A percentile compares a stretch with the other conserved stretches of the same genome.
phyloP scores from a whole-genome alignment of 2,113 vertebrate species.

The Elephas maximus region DNA sequence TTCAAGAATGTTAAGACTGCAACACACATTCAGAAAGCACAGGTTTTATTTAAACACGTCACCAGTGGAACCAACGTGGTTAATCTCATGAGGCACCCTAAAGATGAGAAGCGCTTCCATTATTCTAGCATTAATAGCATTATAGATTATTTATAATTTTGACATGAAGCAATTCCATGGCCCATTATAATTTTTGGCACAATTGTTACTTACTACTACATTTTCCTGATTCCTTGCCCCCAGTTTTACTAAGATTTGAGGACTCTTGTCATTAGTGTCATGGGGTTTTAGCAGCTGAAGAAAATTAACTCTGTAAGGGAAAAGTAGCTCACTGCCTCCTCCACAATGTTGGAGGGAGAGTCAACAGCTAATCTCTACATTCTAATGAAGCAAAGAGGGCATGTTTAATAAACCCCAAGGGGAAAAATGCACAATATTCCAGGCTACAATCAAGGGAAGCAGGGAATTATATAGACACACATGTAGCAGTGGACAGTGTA shows the following conservation, averaged over 20 bases:
- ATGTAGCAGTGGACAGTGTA: conserved; percentile 63
- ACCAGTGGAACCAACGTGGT: conserved; percentile 88
- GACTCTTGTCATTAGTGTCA: conserved; percentile 76
- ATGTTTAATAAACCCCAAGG: conserved; percentile 78
- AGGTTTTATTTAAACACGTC: conserved; percentile 87
- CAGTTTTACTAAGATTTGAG: conserved; percentile 83
- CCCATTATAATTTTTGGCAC: conserved; percentile 85
- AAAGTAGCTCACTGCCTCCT: conserved; percentile 81
- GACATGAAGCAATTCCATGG: conserved; percentile 87
- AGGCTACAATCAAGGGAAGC: conserved; percentile 75
- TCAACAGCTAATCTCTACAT: conserved; percentile 70
- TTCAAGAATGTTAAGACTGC: conserved; percentile 85
- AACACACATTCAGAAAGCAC: conserved; percentile 88
- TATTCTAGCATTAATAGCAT: conserved; percentile 85
- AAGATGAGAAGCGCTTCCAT: conserved; percentile 85
- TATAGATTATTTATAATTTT: conserved; percentile 83
- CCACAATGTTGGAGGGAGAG: conserved; percentile 66
- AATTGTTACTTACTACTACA: conserved; percentile 84
- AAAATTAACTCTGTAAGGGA: conserved; percentile 88
- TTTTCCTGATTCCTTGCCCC: conserved; percentile 79
- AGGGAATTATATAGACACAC: conserved; percentile 59
- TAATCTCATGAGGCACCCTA: conserved; percentile 84
- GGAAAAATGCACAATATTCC: conserved; percentile 74
- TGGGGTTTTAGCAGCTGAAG: conserved; percentile 85
- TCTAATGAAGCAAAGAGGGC: conserved; percentile 80